These are phyloP conservation scores for Cynopterus brachyotis DNA, from an alignment of 2,113 vertebrate species.

Conservation along the genomic window DNA sequence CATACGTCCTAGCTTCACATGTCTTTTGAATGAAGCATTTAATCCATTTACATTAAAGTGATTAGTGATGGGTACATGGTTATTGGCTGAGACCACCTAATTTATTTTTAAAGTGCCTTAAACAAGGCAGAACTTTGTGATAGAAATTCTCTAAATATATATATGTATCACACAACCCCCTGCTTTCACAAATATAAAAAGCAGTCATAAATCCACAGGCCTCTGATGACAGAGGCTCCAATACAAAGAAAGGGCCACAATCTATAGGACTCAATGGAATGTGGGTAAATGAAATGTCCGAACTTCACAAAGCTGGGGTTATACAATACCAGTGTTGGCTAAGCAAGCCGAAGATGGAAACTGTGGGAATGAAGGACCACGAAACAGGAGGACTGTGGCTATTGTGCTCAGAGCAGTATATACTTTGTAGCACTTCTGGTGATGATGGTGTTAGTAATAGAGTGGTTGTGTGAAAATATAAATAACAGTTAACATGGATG, in stretches of 20 bases:
- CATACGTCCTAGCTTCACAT: no score
- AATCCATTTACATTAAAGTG: no score
- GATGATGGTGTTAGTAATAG: not conserved
- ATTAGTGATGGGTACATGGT: no score
- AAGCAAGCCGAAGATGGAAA: not conserved
- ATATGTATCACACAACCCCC: not conserved
- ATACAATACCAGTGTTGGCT: not conserved
- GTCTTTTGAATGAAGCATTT: no score
- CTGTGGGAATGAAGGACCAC: not conserved
- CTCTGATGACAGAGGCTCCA: not conserved
- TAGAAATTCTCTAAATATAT: not conserved
- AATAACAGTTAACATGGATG: not conserved
- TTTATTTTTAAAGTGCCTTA: not conserved
- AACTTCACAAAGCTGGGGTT: rapidly evolving
- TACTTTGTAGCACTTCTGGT: not conserved
- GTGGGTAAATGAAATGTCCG: not conserved
- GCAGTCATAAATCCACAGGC: not conserved
- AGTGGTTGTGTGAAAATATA: not conserved
- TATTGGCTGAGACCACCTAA: not conserved
- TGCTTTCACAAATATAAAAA: not conserved
- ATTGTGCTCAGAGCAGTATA: not conserved
- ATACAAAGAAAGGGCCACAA: not conserved
- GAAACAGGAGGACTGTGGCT: not conserved
- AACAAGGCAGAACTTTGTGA: not conserved
- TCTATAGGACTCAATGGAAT: not conserved